Evolutionary conservation across 2,888 invertebrate genomes (phyloP).

Genomic region (Lordiphosa fenestrarum): DNA sequence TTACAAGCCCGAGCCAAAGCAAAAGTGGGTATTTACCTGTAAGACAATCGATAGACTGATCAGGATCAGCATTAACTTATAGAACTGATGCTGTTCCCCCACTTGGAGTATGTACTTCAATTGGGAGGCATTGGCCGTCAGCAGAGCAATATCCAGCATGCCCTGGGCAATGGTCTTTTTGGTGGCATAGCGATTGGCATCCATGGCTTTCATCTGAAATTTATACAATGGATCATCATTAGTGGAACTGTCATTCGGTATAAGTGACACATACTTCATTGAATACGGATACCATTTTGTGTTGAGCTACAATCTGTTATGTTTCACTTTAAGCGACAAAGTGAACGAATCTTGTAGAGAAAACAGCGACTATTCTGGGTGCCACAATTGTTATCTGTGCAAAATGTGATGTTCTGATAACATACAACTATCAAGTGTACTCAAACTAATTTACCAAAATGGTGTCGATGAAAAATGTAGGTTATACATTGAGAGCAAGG

Average conservation of each 20-base stretch:
- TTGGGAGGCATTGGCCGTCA: constrained; percentile 94
- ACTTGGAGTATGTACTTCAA: constrained; percentile 92
- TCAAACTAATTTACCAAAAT: constrained; percentile 39
- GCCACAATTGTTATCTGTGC: constrained; percentile 41
- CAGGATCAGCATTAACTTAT: constrained; percentile 88
- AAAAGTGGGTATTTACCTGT: constrained; percentile 84
- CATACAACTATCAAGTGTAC: constrained; percentile 17
- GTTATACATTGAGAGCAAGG: constrained; percentile 43
- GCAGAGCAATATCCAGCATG: constrained; percentile 92
- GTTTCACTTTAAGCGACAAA: constrained; percentile 2
- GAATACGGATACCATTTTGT: constrained; percentile 37
- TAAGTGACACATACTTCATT: constrained; percentile 10
- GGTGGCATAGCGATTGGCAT: constrained; percentile 93
- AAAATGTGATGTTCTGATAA: constrained; percentile 43
- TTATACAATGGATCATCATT: neutral
- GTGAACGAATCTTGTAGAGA: constrained; percentile 6
- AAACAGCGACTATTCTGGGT: constrained; percentile 7
- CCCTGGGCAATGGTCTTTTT: constrained; percentile 96
- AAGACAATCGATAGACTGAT: constrained; percentile 91
- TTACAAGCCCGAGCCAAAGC: constrained; percentile 34
- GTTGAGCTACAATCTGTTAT: neutral
- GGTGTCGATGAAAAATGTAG: constrained; percentile 8
- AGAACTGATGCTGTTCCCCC: constrained; percentile 92
- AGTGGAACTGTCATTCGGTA: no score
- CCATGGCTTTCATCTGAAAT: constrained; percentile 86